Evolutionary conservation across 2,797 vertebrate genomes (phyloP).

Genomic region (Chrysocyon brachyurus): DNA sequence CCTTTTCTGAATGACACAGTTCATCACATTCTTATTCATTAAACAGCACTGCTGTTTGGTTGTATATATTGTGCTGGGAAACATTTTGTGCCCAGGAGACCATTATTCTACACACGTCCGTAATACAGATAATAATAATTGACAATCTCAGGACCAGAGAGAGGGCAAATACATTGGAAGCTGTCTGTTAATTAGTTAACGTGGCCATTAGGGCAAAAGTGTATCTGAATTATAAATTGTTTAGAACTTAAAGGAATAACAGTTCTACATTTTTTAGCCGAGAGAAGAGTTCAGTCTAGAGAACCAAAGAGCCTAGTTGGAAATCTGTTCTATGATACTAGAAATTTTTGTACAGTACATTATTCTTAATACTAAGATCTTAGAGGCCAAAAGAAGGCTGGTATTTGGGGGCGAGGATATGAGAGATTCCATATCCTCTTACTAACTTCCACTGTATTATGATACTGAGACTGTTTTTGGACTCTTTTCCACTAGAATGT

Average conservation of each 20-base stretch:
- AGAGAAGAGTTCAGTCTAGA: not conserved
- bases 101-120: not conserved
- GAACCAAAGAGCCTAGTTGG: not conserved
- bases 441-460: not conserved
- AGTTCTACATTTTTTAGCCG: not conserved
- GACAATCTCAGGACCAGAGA: conserved; percentile 28
- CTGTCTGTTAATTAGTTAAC: conserved; percentile 59
- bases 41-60: not conserved
- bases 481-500: not conserved
- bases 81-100: not conserved
- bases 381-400: not conserved
- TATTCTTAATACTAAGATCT: not conserved
- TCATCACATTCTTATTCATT: not conserved
- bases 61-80: not conserved
- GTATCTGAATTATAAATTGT: conserved; percentile 58
- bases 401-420: not conserved
- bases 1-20: not conserved
- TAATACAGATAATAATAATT: conserved; percentile 44
- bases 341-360: not conserved
- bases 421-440: not conserved
- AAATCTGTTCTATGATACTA: conserved; percentile 6
- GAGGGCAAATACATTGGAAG: conserved; percentile 8
- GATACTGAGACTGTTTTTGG: not conserved
- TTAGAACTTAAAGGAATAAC: conserved; percentile 52
- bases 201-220: conserved; percentile 50